Conservation (phyloP, 1,140 invertebrate genomes). For the Stegodyphus dumicola region DNA sequence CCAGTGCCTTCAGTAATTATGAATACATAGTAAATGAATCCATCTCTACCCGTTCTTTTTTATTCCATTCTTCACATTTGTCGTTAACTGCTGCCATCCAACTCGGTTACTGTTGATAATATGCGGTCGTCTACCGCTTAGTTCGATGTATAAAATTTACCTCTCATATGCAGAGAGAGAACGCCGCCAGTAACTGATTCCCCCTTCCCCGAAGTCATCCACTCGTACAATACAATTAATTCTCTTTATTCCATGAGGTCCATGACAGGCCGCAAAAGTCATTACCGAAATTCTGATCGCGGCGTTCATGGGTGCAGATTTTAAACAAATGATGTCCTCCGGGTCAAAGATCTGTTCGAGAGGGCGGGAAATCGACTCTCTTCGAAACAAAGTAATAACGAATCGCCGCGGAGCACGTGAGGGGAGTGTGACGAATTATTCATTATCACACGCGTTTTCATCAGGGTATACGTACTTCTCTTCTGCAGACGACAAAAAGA, state of each 20-base stretch:
- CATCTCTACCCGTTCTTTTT: too few species aligned
- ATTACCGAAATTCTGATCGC: neutral
- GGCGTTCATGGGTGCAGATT: neutral
- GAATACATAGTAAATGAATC: too few species aligned
- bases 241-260: neutral
- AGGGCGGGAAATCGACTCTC: neutral
- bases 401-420: neutral
- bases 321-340: neutral
- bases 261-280: neutral
- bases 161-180: too few species aligned
- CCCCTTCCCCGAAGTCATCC: neutral
- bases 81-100: too few species aligned
- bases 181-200: too few species aligned
- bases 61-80: too few species aligned
- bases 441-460: neutral
- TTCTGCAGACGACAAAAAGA: conserved; percentile 6
- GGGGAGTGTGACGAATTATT: conserved; percentile 10
- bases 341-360: conserved; percentile 11
- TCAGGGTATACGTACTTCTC: conserved; percentile 1
- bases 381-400: conserved; percentile 2
- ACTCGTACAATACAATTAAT: conserved; percentile 1
- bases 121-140: too few species aligned
- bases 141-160: too few species aligned
- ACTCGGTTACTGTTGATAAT: too few species aligned
- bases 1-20: too few species aligned